Percentiles rank a stretch among this genome's conserved stretches.
Evolutionary conservation across 2,888 invertebrate genomes (phyloP).

Genomic region (Tetragnatha montana): DNA sequence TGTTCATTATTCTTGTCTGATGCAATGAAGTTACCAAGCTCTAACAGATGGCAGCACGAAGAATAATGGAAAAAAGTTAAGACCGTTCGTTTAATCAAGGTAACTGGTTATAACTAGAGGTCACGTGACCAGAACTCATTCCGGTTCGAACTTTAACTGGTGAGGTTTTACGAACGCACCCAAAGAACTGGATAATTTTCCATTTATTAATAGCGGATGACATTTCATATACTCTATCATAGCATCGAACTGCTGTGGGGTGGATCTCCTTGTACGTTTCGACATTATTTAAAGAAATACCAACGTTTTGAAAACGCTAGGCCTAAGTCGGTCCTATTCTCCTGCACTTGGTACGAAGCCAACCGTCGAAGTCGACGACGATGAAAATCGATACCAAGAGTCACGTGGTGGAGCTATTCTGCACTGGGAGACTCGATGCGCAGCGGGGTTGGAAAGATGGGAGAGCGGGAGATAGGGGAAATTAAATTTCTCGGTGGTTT

Average conservation of each 20-base stretch:
- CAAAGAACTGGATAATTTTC: slow-evolving; percentile 10
- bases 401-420: background rate
- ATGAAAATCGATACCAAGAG: background rate
- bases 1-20: too few species aligned
- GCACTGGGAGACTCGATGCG: background rate
- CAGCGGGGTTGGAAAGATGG: background rate
- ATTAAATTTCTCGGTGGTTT: too few species aligned
- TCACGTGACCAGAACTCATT: too few species aligned
- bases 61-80: too few species aligned
- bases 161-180: too few species aligned
- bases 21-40: too few species aligned
- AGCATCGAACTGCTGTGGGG: slow-evolving; percentile 17
- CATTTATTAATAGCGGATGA: slow-evolving; percentile 9
- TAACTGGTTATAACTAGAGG: too few species aligned
- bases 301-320: background rate
- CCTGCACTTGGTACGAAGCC: slow-evolving; percentile 4
- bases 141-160: too few species aligned
- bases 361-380: background rate
- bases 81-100: too few species aligned
- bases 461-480: too few species aligned
- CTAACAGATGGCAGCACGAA: too few species aligned
- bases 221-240: slow-evolving; percentile 5
- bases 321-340: background rate
- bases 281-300: background rate
- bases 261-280: slow-evolving; percentile 4